Evolutionary conservation across 2,113 vertebrate species (phyloP).

Genomic region (Anhinga anhinga): DNA sequence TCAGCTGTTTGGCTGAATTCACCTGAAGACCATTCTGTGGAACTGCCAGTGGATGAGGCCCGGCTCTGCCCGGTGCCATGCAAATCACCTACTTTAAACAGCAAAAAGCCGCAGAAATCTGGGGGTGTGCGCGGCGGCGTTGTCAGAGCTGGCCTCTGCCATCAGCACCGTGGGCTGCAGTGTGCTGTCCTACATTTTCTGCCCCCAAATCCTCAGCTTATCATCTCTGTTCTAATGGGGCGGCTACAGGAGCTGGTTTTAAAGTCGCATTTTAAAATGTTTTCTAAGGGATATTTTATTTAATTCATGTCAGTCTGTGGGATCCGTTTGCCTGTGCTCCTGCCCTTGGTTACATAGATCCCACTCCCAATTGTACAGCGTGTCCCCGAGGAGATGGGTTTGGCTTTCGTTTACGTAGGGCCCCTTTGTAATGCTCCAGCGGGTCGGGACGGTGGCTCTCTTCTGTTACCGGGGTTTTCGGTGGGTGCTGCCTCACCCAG

Average conservation of each 20-base stretch:
- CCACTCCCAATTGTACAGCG: not conserved
- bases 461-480: not conserved
- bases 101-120: not conserved
- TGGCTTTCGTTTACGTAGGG: not conserved
- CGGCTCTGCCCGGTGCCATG: accelerated
- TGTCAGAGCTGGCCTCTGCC: not conserved
- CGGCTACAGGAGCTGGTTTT: not conserved
- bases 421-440: not conserved
- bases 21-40: not conserved
- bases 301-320: not conserved
- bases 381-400: not conserved
- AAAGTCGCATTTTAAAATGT: not conserved
- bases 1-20: not conserved
- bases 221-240: not conserved
- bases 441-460: accelerated
- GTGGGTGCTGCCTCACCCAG: not conserved
- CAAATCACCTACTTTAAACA: not conserved
- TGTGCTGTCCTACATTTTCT: not conserved
- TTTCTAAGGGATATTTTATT: not conserved
- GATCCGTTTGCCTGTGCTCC: not conserved
- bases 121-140: accelerated
- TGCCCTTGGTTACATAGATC: not conserved
- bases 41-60: not conserved
- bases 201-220: not conserved
- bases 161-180: not conserved